Conservation (phyloP, 2,797 vertebrate genomes). For the Pteronotus mesoamericanus region DNA sequence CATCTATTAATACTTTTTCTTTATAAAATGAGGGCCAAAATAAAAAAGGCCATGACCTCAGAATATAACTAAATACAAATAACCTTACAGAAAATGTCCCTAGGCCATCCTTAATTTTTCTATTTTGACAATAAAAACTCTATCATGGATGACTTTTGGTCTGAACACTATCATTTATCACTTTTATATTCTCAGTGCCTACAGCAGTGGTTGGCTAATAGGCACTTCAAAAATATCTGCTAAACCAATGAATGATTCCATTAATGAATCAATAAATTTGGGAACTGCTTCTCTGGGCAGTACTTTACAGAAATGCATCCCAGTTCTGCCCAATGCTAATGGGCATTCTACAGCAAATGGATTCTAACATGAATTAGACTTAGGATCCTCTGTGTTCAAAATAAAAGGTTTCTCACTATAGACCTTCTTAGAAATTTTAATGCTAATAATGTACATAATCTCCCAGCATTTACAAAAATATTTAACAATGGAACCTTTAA, state of each 20-base stretch:
- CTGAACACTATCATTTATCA: neutral
- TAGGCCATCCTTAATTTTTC: neutral
- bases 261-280: neutral
- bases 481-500: neutral
- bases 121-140: neutral
- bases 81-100: neutral
- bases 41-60: neutral
- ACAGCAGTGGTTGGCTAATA: neutral
- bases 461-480: neutral
- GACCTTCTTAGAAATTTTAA: neutral
- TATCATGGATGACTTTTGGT: neutral
- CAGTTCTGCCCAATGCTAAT: neutral
- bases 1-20: constrained; percentile 11
- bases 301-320: constrained; percentile 17
- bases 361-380: constrained; percentile 1
- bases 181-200: neutral
- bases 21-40: constrained; percentile 16
- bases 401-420: neutral
- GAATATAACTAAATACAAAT: neutral
- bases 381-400: neutral
- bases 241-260: neutral
- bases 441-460: neutral
- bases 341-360: neutral
- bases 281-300: neutral
- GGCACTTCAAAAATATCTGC: constrained; percentile 5